Conservation (phyloP, 2,888 invertebrate species). For the Linyphia triangularis region DNA sequence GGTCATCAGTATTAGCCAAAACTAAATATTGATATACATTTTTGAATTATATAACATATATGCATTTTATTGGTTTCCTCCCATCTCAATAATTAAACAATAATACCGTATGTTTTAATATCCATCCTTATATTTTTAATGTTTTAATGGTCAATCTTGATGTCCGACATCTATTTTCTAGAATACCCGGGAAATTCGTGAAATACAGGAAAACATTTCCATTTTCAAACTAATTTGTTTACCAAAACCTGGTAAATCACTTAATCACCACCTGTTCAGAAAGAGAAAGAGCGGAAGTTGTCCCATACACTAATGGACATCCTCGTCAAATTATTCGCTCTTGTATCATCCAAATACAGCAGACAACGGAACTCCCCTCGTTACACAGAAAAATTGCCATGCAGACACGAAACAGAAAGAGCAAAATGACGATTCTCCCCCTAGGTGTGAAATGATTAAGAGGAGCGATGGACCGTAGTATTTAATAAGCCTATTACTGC, state of each 20-base stretch:
- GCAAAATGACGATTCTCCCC: slow-evolving; percentile 31
- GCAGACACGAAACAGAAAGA: slow-evolving; percentile 1
- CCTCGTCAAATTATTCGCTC: neutral
- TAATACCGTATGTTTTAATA: too few species aligned
- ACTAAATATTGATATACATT: too few species aligned
- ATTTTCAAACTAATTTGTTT: too few species aligned
- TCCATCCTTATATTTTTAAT: too few species aligned
- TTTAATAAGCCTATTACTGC: slow-evolving; percentile 22
- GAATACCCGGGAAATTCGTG: too few species aligned
- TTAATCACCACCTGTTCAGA: neutral
- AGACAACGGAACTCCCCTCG: slow-evolving; percentile 33
- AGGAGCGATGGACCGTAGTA: slow-evolving; percentile 31
- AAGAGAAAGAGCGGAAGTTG: neutral
- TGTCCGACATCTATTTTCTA: too few species aligned
- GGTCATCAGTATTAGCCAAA: too few species aligned
- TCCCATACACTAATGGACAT: neutral
- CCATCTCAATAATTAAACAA: too few species aligned
- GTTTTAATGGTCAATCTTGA: too few species aligned
- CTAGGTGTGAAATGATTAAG: slow-evolving; percentile 67
- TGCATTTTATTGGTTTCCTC: too few species aligned
- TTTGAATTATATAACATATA: too few species aligned
- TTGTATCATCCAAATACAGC: neutral
- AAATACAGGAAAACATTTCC: too few species aligned
- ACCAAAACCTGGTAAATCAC: neutral
- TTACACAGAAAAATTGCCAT: slow-evolving; percentile 25